A percentile compares a stretch with the other conserved stretches of the same genome.
Conservation (phyloP, 2,888 invertebrate genomes). For the Spisula subtruncata region DNA sequence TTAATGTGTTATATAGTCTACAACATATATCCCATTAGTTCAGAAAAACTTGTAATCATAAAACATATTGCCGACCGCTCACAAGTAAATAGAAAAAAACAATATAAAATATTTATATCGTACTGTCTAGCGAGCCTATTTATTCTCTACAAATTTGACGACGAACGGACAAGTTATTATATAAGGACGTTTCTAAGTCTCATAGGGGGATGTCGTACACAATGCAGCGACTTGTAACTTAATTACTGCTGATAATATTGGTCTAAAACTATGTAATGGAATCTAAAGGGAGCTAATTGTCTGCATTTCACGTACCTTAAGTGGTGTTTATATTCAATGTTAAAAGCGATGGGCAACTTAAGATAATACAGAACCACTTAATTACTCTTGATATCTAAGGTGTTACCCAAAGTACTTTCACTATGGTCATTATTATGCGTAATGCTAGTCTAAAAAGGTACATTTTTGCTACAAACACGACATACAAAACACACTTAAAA, state of each 20-base stretch:
- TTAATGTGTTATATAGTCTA: background rate
- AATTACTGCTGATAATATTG: background rate
- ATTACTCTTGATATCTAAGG: no score
- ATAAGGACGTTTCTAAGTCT: background rate
- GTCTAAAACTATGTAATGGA: background rate
- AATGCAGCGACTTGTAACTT: background rate
- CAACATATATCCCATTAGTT: background rate
- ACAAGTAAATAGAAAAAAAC: background rate
- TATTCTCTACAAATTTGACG: background rate
- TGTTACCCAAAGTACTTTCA: no score
- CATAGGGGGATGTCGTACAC: background rate
- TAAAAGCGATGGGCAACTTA: no score
- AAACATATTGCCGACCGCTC: background rate
- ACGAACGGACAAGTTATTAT: background rate
- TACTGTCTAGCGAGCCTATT: background rate
- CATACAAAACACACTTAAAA: no score
- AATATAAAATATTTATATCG: background rate
- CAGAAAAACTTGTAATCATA: background rate
- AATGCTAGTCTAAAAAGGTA: no score
- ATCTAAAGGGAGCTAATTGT: background rate
- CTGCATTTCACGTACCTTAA: no score
- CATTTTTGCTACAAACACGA: no score
- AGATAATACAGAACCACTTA: no score
- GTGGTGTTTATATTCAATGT: no score
- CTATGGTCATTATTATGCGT: no score